Conservation (phyloP, 2,888 invertebrate species). For the Drosophila putrida region DNA sequence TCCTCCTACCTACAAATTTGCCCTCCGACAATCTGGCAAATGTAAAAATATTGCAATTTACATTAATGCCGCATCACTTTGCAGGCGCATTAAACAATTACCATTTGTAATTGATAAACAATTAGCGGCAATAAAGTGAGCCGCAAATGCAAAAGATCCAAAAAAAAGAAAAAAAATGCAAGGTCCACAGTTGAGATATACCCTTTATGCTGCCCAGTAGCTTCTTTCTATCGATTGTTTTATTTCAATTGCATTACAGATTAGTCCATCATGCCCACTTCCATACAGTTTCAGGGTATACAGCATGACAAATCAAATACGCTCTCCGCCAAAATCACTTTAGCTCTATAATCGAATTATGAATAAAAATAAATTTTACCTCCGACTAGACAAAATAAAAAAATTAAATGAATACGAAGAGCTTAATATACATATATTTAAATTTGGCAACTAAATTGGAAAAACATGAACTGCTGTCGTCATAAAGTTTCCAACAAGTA, state of each 20-base stretch:
- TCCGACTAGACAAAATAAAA: constrained; percentile 5
- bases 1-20: not conserved
- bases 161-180: not conserved
- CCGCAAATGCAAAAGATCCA: constrained; percentile 16
- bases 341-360: constrained; percentile 6
- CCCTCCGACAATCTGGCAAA: constrained; percentile 24
- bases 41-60: constrained; percentile 60
- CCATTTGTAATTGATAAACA: constrained; percentile 77
- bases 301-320: constrained; percentile 2
- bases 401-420: not conserved
- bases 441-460: constrained; percentile 16
- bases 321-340: constrained; percentile 2
- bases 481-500: not conserved
- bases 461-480: constrained; percentile 9
- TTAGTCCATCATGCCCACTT: not conserved
- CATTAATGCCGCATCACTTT: constrained; percentile 52
- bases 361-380: constrained; percentile 1
- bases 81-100: constrained; percentile 72
- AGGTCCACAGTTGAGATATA: not conserved
- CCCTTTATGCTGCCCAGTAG: not conserved
- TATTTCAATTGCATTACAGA: not conserved
- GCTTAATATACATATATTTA: constrained; percentile 11
- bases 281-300: not conserved
- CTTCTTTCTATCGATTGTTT: not conserved
- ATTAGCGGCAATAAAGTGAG: constrained; percentile 57